A percentile compares a stretch with the other conserved stretches of the same genome.
Conservation (phyloP, 2,888 invertebrate species). For the Drosophila acutilabella region DNA sequence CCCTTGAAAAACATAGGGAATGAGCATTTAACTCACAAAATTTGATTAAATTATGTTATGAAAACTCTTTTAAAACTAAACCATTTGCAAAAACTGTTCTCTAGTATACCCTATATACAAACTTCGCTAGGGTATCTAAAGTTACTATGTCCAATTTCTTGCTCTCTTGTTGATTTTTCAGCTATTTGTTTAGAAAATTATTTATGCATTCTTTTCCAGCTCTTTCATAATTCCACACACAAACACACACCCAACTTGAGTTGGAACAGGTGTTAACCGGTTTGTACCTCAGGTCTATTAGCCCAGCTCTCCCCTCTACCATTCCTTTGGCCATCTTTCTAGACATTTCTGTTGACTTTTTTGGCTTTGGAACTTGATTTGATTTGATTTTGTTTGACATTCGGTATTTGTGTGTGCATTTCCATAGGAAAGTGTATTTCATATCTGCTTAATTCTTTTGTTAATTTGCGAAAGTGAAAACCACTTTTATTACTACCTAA, state of each 20-base stretch:
- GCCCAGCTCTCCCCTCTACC: background rate
- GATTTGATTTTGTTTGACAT: conserved; percentile 16
- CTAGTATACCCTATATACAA: background rate
- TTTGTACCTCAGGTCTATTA: conserved; percentile 30
- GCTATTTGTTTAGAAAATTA: conserved; percentile 53
- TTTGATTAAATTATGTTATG: too few species aligned
- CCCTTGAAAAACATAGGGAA: background rate
- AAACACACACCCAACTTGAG: conserved; percentile 19
- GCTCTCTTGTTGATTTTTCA: conserved; percentile 16
- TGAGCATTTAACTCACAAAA: too few species aligned
- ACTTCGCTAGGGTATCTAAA: background rate
- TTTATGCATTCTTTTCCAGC: conserved; percentile 68
- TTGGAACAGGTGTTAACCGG: conserved; percentile 67
- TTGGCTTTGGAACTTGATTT: conserved; percentile 13
- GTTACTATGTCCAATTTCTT: conserved; percentile 5
- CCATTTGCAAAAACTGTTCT: too few species aligned
- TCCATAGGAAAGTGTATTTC: conserved; percentile 39
- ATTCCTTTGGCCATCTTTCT: conserved; percentile 1
- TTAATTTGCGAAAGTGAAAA: conserved; percentile 77
- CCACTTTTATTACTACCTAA: conserved; percentile 38
- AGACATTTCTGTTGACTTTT: conserved; percentile 25
- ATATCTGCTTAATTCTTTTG: conserved; percentile 50
- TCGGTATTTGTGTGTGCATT: conserved; percentile 29
- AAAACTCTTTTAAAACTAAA: too few species aligned
- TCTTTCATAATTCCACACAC: conserved; percentile 62